These are phyloP conservation scores for Hippocampus comes DNA, from an alignment of 2,113 vertebrate genomes.

Conservation along the genomic window DNA sequence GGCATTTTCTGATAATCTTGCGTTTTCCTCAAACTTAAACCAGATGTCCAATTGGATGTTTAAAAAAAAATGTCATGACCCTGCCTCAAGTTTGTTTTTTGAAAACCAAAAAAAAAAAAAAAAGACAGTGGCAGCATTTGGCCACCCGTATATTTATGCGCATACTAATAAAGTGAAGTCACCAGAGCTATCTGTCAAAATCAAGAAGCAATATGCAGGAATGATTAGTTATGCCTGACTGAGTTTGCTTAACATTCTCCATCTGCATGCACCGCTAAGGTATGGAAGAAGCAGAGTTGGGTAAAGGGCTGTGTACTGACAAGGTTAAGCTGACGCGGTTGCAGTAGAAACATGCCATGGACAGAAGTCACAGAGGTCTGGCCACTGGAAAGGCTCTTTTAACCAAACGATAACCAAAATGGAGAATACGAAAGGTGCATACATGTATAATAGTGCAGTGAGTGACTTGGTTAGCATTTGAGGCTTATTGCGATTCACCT, in stretches of 20 bases:
- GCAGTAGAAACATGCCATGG: conserved; percentile 55
- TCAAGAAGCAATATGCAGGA: conserved; percentile 64
- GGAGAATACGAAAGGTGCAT: conserved; percentile 5
- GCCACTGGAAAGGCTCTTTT: conserved; percentile 39
- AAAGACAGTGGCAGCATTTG: conserved; percentile 61
- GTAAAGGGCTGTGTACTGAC: conserved; percentile 57
- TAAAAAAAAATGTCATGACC: conserved; percentile 36
- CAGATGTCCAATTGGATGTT: conserved; percentile 45
- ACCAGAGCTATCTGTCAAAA: conserved; percentile 64
- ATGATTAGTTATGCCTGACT: conserved; percentile 77
- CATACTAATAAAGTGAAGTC: conserved; percentile 65
- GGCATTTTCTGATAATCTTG: background rate
- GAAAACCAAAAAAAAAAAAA: conserved; percentile 7
- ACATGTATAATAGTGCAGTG: background rate
- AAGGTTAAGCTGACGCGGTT: conserved; percentile 70
- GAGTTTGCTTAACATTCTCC: conserved; percentile 68
- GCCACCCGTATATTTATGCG: conserved; percentile 66
- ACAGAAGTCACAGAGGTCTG: conserved; percentile 54
- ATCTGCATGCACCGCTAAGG: conserved; percentile 70
- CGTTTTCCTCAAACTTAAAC: conserved; percentile 36
- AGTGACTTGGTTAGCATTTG: background rate
- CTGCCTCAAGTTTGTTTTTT: conserved; percentile 39
- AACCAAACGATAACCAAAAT: conserved; percentile 17
- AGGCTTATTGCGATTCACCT: background rate
- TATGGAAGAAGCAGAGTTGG: conserved; percentile 58